Conservation (phyloP, 1,140 invertebrate genomes). For the Sitophilus oryzae region DNA sequence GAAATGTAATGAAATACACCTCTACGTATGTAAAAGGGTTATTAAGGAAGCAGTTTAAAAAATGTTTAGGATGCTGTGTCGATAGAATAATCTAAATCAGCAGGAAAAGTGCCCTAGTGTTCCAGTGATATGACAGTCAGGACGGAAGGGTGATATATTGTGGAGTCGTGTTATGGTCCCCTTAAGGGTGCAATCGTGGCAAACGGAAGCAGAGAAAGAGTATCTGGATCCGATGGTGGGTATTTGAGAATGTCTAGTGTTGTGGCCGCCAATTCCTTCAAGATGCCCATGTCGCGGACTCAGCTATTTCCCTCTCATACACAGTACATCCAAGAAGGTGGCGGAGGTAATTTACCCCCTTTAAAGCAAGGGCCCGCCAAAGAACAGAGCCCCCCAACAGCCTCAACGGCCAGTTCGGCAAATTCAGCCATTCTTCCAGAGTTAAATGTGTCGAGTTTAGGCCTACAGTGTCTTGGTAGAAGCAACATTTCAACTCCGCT, state of each 20-base stretch:
- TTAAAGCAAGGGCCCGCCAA: slow-evolving; percentile 36
- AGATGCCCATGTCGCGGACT: slow-evolving; percentile 43
- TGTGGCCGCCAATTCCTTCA: slow-evolving; percentile 36
- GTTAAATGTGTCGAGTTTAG: slow-evolving; percentile 33
- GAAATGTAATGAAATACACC: slow-evolving; percentile 16
- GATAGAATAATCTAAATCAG: not conserved
- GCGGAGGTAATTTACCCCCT: slow-evolving; percentile 36
- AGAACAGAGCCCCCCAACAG: slow-evolving; percentile 37
- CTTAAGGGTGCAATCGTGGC: slow-evolving; percentile 12
- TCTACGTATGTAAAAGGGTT: not conserved
- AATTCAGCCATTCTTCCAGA: slow-evolving; percentile 37
- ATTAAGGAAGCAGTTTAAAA: not conserved
- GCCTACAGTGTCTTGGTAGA: slow-evolving; percentile 30
- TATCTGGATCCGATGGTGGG: slow-evolving; percentile 1
- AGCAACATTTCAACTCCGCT: slow-evolving; percentile 22
- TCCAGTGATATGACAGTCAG: slow-evolving; percentile 18
- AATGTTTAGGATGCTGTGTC: not conserved
- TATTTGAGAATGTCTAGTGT: slow-evolving; percentile 40
- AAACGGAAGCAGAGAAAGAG: slow-evolving; percentile 1
- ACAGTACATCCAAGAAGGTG: slow-evolving; percentile 39
- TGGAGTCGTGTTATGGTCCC: slow-evolving; percentile 14
- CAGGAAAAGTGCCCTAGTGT: slow-evolving; percentile 12
- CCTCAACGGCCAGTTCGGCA: slow-evolving; percentile 32
- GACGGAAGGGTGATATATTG: slow-evolving; percentile 16
- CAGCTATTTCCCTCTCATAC: slow-evolving; percentile 40